Conservation (phyloP, 1,140 invertebrate species). For the Chlorops oryzae region DNA sequence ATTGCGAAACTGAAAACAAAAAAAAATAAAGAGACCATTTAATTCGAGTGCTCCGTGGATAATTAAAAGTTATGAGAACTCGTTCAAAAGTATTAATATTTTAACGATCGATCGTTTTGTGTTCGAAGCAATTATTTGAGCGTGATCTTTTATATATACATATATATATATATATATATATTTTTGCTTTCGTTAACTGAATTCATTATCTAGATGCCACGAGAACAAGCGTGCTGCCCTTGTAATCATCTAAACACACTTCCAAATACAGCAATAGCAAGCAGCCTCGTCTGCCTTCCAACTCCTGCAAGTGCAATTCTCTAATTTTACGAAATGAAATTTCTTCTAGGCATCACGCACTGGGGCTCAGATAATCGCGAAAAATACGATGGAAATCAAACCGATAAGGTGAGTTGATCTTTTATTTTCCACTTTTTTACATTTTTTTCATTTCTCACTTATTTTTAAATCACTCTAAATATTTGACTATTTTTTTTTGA, state of each 20-base stretch:
- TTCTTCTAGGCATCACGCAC: constrained; percentile 43
- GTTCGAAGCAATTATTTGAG: too few relatives aligned
- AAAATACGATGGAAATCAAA: constrained; percentile 37
- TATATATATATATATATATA: too few relatives aligned
- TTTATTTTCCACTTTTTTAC: neutral
- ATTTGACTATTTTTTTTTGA: neutral
- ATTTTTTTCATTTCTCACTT: neutral
- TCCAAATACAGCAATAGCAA: neutral
- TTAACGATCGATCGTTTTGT: too few relatives aligned
- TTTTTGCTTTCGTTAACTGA: too few relatives aligned
- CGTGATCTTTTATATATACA: too few relatives aligned
- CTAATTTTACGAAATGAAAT: constrained; percentile 14
- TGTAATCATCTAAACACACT: neutral
- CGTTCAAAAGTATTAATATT: too few relatives aligned
- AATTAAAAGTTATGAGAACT: too few relatives aligned
- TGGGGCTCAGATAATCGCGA: constrained; percentile 40
- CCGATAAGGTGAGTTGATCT: constrained; percentile 43
- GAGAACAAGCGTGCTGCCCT: neutral
- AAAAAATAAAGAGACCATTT: too few relatives aligned
- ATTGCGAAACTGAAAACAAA: too few relatives aligned
- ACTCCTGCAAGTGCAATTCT: neutral
- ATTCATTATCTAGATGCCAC: neutral
- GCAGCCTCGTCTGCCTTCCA: too few relatives aligned
- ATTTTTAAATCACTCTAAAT: neutral
- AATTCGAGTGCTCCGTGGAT: too few relatives aligned